phyloP scores from a whole-genome alignment of 1,140 invertebrate genomes.

The honey bee (Apis mellifera) region DNA sequence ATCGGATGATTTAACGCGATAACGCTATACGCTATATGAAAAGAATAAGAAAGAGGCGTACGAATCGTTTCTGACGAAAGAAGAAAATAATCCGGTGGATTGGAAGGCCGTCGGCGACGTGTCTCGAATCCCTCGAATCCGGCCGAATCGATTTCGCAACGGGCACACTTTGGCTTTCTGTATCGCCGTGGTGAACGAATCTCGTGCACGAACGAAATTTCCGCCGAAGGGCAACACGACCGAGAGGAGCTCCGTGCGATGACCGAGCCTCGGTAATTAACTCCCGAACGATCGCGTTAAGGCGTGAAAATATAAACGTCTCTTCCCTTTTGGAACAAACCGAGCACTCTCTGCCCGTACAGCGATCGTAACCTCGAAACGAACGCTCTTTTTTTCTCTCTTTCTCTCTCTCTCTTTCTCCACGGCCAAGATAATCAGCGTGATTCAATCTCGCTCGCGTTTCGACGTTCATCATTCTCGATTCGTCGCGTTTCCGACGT shows the following conservation, averaged over 20 bases:
- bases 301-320: slow-evolving; percentile 64
- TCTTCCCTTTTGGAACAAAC: slow-evolving; percentile 28
- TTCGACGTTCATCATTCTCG: slow-evolving; percentile 33
- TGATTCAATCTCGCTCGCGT: slow-evolving; percentile 62
- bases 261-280: slow-evolving; percentile 62
- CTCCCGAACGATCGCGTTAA: slow-evolving; percentile 66
- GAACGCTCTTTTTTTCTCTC: slow-evolving; percentile 14
- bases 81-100: background rate
- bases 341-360: background rate
- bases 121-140: background rate
- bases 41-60: too few species aligned
- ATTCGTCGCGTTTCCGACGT: background rate
- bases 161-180: background rate
- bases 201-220: slow-evolving; percentile 47
- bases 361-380: slow-evolving; percentile 54
- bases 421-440: slow-evolving; percentile 51
- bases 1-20: slow-evolving; percentile 59
- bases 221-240: slow-evolving; percentile 45
- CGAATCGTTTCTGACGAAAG: background rate
- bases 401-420: too few species aligned
- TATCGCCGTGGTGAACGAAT: slow-evolving; percentile 34
- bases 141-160: slow-evolving; percentile 29
- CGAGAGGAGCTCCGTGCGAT: slow-evolving; percentile 26
- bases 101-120: background rate
- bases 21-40: slow-evolving; percentile 27